Percentiles rank a stretch among this genome's conserved stretches.
These are phyloP conservation scores for Tachyglossus aculeatus DNA, from an alignment of 2,797 vertebrate genomes.

Conservation along the genomic window DNA sequence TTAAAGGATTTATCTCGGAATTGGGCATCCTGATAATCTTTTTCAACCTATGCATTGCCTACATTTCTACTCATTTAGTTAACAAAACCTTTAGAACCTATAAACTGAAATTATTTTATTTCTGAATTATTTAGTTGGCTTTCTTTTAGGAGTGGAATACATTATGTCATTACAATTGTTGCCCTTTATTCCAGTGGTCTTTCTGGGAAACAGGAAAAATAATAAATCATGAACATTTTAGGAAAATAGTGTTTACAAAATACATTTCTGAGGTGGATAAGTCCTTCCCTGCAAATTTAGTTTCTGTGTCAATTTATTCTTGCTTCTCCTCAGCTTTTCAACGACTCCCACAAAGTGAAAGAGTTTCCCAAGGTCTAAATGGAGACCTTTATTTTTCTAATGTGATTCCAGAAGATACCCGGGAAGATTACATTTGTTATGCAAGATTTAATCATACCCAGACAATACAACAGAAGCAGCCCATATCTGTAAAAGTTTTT, in stretches of 20 bases:
- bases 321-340: slow-evolving; percentile 85
- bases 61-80: not conserved
- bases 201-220: not conserved
- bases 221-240: not conserved
- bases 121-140: not conserved
- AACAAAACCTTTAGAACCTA: not conserved
- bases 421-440: slow-evolving; percentile 97
- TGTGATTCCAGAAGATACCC: slow-evolving; percentile 85
- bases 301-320: not conserved
- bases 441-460: slow-evolving; percentile 97
- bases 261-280: not conserved
- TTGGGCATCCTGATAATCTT: too few relatives aligned
- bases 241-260: not conserved
- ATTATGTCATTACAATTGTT: not conserved
- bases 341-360: slow-evolving; percentile 86
- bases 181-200: slow-evolving; percentile 4
- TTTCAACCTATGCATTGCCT: too few relatives aligned
- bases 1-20: too few relatives aligned
- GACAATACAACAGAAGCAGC: slow-evolving; percentile 99
- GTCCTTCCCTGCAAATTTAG: not conserved
- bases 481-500: slow-evolving; percentile 91
- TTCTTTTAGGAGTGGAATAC: too few relatives aligned
- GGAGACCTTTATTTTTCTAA: slow-evolving; percentile 98
- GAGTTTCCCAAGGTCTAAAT: slow-evolving; percentile 95
- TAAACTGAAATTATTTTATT: not conserved